Percentiles rank a stretch among this genome's conserved stretches.
These are phyloP conservation scores for Pristionchus exspectatus DNA, from an alignment of 2,888 invertebrate genomes.

Conservation along the genomic window DNA sequence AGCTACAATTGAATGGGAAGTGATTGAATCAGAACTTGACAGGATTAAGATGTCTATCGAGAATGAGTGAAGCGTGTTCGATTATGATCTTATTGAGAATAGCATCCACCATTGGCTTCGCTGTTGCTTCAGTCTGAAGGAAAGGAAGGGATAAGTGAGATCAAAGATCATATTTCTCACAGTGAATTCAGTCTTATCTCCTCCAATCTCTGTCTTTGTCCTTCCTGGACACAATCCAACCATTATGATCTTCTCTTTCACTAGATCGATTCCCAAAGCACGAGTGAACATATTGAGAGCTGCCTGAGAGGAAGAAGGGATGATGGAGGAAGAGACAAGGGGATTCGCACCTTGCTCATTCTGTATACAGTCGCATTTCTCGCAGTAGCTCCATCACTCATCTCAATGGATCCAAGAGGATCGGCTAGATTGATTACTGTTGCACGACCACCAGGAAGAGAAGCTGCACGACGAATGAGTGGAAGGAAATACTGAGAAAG, in stretches of 20 bases:
- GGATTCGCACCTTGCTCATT: constrained; percentile 48
- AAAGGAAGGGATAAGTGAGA: background rate
- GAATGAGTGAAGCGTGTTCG: constrained; percentile 22
- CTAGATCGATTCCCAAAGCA: constrained; percentile 30
- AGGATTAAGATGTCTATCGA: constrained; percentile 49
- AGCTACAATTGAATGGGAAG: background rate
- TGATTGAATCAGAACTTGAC: background rate
- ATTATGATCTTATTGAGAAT: constrained; percentile 27
- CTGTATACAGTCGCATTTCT: constrained; percentile 40
- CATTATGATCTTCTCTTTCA: constrained; percentile 29
- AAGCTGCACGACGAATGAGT: constrained; percentile 3
- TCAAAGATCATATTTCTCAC: background rate
- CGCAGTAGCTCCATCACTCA: constrained; percentile 19
- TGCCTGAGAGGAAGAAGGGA: constrained; percentile 20
- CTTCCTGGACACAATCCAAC: constrained; percentile 37
- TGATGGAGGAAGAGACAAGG: background rate
- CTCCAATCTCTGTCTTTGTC: constrained; percentile 33
- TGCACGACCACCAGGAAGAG: background rate
- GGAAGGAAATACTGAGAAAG: constrained; percentile 51
- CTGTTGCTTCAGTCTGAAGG: constrained; percentile 15
- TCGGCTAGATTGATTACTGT: constrained; percentile 5
- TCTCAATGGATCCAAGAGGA: constrained; percentile 11
- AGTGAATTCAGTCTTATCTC: background rate
- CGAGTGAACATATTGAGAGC: constrained; percentile 48
- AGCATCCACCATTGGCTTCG: background rate